phyloP scores from a whole-genome alignment of 2,888 invertebrate genomes.

The Crioceris asparagi region DNA sequence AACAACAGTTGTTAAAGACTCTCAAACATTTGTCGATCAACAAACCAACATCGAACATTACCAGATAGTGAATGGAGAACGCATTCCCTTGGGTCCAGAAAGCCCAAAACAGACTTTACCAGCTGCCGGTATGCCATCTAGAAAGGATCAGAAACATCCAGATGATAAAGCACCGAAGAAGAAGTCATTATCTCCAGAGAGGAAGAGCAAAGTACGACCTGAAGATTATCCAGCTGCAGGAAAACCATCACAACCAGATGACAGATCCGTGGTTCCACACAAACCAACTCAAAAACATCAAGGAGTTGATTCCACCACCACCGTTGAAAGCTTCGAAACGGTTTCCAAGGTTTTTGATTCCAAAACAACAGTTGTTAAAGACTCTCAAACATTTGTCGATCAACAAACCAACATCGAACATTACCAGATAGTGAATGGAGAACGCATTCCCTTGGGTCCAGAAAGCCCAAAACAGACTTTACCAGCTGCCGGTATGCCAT shows the following conservation, averaged over 20 bases:
- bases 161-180: neutral
- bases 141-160: constrained; percentile 2
- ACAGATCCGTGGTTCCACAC: too few species aligned
- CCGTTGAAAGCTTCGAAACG: constrained; percentile 23
- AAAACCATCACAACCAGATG: constrained; percentile 27
- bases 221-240: constrained; percentile 9
- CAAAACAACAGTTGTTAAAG: constrained; percentile 25
- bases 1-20: constrained; percentile 16
- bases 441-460: neutral
- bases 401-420: constrained; percentile 26
- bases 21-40: constrained; percentile 19
- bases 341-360: constrained; percentile 24
- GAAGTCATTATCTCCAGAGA: neutral
- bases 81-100: too few species aligned
- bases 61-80: constrained; percentile 18
- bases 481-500: constrained; percentile 16
- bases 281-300: neutral
- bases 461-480: constrained; percentile 6
- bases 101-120: constrained; percentile 1
- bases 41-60: constrained; percentile 23
- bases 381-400: constrained; percentile 25
- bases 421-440: constrained; percentile 15
- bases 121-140: constrained; percentile 8
- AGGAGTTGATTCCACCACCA: constrained; percentile 15
- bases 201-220: constrained; percentile 4